A percentile compares a stretch with the other conserved stretches of the same genome.
Conservation (phyloP, 35 echinoderm and acorn worm species). For the Heliocidaris tuberculata region DNA sequence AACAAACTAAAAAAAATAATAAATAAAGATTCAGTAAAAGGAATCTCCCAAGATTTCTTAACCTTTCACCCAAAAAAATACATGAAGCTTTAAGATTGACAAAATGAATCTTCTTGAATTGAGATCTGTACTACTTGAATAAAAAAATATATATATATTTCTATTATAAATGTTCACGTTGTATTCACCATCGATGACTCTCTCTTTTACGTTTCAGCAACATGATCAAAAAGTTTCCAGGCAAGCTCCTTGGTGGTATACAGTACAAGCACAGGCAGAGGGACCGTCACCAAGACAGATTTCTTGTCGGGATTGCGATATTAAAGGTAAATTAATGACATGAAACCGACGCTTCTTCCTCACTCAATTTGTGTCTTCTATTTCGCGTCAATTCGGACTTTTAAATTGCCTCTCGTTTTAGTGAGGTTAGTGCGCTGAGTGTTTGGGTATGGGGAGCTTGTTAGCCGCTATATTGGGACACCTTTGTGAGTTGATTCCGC, state of each 20-base stretch:
- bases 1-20: too few relatives aligned
- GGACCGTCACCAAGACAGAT: background rate
- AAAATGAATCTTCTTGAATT: too few relatives aligned
- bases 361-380: slow-evolving; percentile 21
- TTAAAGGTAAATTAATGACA: slow-evolving; percentile 37
- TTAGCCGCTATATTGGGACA: background rate
- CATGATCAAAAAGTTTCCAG: background rate
- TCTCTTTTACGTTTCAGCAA: too few relatives aligned
- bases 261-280: background rate
- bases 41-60: too few relatives aligned
- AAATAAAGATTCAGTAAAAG: too few relatives aligned
- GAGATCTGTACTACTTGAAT: too few relatives aligned
- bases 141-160: too few relatives aligned
- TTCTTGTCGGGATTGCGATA: slow-evolving; percentile 1
- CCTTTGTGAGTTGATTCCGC: background rate
- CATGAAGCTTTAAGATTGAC: too few relatives aligned
- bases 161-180: too few relatives aligned
- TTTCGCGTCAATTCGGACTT: background rate
- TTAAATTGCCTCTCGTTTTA: background rate
- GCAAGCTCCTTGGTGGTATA: background rate
- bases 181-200: too few relatives aligned
- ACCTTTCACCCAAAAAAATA: too few relatives aligned
- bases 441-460: background rate
- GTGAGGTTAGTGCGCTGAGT: background rate
- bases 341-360: background rate